Evolutionary conservation across 2,797 vertebrate species (phyloP), one percentile per base, ranked within the genome.

Genomic region (Enteromius thamalakanensis): DNA sequence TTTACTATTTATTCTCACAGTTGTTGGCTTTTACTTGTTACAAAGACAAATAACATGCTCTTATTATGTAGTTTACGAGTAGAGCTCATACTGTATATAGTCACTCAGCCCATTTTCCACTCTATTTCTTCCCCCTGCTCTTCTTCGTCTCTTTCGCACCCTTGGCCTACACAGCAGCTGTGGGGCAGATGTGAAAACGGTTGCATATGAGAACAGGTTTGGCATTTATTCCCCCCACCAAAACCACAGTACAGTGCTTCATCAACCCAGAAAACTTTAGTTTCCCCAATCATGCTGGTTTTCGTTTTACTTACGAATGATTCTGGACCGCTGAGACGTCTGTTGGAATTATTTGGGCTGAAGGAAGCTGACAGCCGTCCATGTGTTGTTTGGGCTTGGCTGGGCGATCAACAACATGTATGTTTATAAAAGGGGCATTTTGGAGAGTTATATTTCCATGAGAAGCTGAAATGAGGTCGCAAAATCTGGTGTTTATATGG

Each of bases 141-240:
- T 42, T 83, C n/a, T 77, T 34, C n/a, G 4, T 80, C 32, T 74
- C 29, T 70, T 49, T 67, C 34, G 12, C 49, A 51, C 45, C 26
- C 53, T 29, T 47, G 74, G 51, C 75, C 75, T 70, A 67, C 53
- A 23, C 53, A 70, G 80, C 87, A 86, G 85, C 87, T 87, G 87
- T 80, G 68, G 45, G 82, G 78, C 86, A 88, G 84, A 88, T 87
- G 87, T 88, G 79, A 29, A 85, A 81, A 86, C 79, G 40, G 77
- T 81, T 83, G 45, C 69, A 65, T 53, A 60, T 80, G 67, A 67
- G 85, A 86, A 79, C 55, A 75, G 62, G 34, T 88, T 85, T 86
- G 80, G 67, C 76, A 78, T 81, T 64, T 72, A 47, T 82, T 32
- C 40, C 3, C n/a, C 37, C 68, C 32, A 82, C 79, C 68, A 60